Evolutionary conservation across 2,797 vertebrate species (phyloP).

Genomic region (Argyrosomus regius): DNA sequence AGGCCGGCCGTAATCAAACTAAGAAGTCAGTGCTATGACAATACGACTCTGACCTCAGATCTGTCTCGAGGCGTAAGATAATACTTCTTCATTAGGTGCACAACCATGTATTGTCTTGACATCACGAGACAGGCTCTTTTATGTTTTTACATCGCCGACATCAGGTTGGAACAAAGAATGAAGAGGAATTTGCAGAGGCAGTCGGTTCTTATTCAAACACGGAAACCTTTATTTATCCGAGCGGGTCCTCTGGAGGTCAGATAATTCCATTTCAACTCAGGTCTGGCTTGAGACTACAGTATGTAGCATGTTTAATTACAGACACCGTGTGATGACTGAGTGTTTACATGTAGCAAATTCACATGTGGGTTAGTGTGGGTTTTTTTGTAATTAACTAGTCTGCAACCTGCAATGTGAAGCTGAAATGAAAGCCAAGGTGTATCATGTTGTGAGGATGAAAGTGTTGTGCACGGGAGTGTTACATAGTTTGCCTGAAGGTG

Average conservation of each 20-base stretch:
- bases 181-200: slow-evolving; percentile 4
- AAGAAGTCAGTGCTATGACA: slow-evolving; percentile 53
- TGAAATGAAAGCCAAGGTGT: neutral
- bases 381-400: neutral
- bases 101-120: neutral
- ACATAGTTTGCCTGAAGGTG: neutral
- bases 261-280: neutral
- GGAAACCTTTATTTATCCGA: slow-evolving; percentile 31
- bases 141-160: slow-evolving; percentile 36
- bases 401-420: too few relatives aligned
- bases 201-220: slow-evolving; percentile 33
- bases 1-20: slow-evolving; percentile 55
- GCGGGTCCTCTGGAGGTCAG: slow-evolving; percentile 19
- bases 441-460: neutral
- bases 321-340: neutral
- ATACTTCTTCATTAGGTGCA: slow-evolving; percentile 33
- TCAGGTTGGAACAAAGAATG: slow-evolving; percentile 6
- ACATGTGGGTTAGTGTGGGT: too few relatives aligned
- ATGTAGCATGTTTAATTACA: slow-evolving; percentile 2
- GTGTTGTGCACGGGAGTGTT: neutral
- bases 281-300: neutral
- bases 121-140: slow-evolving; percentile 23
- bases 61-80: neutral
- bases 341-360: neutral
- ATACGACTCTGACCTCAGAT: slow-evolving; percentile 50